Conservation (phyloP, 2,888 invertebrate species). For the Brachycybe producta region DNA sequence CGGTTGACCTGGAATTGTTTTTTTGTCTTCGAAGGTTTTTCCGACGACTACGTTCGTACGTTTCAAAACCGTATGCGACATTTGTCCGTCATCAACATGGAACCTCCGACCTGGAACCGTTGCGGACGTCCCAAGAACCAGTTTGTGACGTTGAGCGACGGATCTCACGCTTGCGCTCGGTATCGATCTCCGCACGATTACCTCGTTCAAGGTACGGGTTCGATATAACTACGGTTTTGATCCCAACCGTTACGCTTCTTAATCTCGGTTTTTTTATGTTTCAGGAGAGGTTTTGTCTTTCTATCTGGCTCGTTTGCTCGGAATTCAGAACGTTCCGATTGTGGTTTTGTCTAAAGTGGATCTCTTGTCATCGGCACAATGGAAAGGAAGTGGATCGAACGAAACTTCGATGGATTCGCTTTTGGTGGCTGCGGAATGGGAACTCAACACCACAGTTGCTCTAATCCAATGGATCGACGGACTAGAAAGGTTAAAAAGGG, state of each 20-base stretch:
- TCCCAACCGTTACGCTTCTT: neutral
- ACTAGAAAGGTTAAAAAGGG: constrained; percentile 23
- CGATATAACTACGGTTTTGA: neutral
- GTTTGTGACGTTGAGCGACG: constrained; percentile 28
- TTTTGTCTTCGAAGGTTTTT: constrained; percentile 24
- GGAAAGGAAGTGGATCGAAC: constrained; percentile 6
- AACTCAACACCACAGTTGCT: constrained; percentile 27
- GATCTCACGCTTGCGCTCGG: constrained; percentile 29
- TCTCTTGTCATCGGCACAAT: too few relatives aligned
- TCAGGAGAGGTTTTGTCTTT: constrained; percentile 33
- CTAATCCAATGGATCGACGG: constrained; percentile 32
- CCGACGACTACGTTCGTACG: constrained; percentile 22
- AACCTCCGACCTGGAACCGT: constrained; percentile 30
- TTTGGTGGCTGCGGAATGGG: constrained; percentile 16
- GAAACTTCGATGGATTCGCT: neutral
- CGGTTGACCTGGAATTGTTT: too few relatives aligned
- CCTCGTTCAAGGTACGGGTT: constrained; percentile 30
- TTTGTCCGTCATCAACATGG: constrained; percentile 15
- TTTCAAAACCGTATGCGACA: constrained; percentile 20
- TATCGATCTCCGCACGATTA: constrained; percentile 31
- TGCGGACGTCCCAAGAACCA: constrained; percentile 33
- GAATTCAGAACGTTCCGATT: constrained; percentile 30
- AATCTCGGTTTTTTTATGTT: constrained; percentile 11
- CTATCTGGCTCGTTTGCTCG: constrained; percentile 29
- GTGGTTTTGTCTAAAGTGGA: constrained; percentile 26